Evolutionary conservation across 2,113 vertebrate genomes (phyloP), one percentile per base, ranked within the genome.

Genomic region (Heliornis fulica): DNA sequence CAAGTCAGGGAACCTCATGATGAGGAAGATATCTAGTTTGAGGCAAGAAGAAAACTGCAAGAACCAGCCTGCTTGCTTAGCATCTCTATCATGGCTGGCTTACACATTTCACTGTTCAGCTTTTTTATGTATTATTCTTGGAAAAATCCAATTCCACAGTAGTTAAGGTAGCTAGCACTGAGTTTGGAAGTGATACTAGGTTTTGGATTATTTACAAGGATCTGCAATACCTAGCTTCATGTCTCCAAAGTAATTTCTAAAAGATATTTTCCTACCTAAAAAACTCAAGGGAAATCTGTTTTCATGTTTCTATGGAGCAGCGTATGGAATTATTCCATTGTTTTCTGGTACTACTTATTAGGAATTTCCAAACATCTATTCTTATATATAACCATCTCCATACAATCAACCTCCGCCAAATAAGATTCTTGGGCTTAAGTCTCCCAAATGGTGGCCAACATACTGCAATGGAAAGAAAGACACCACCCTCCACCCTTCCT

Each of bases 261-360:
- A 0, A 0, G 0, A 4, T 29, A 14, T 77, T 86, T 90, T 74
- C 11, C 4, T 31, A 10, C 11, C 4, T 26, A 29, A 72, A 77
- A 17, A 11, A 29, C 2, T 2, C 2, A 40, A 32, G 32, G 71
- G 3, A 46, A 63, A 75, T 31, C 29, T 46, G 10, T 40, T 54
- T 61, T 43, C 10, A 11, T 0, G 0, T 43, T 85, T 19, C 8
- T 82, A 7, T 18, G 31, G 18, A 63, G 31, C 29, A 95, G 84
- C 19, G 40, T 3, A 25, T 32, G 8, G 50, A 82, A 82, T 71
- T 34, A 46, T 68, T 57, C 11, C 16, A 4, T 14, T 40, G 1
- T 25, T 83, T 87, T 70, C 38, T 82, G 20, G 13, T 71, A 11
- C 4, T 31, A 31, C 5, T 26, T 18, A 15, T 20, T 32, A 36